These are phyloP conservation scores for Hipparchia sbordonii DNA, from an alignment of 2,888 invertebrate genomes.

Conservation along the genomic window DNA sequence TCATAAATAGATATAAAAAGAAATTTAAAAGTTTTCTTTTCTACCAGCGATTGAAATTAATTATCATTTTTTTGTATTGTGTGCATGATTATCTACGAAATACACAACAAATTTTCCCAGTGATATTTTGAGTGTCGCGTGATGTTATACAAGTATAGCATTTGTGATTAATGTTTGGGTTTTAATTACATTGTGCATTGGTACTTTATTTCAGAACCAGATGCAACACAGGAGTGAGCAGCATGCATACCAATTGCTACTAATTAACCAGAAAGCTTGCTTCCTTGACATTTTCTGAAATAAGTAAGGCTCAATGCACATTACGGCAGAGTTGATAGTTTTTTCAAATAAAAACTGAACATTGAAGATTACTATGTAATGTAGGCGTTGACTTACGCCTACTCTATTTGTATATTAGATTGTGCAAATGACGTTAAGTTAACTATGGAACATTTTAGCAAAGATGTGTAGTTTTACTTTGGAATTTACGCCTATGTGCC, in stretches of 20 bases:
- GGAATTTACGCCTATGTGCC: background rate
- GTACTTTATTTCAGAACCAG: constrained; percentile 39
- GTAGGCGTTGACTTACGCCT: background rate
- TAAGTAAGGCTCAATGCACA: background rate
- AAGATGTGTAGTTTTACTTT: background rate
- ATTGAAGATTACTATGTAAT: too few relatives aligned
- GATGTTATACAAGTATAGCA: too few relatives aligned
- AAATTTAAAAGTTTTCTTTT: too few relatives aligned
- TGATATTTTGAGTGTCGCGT: too few relatives aligned
- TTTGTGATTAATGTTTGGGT: constrained; percentile 30
- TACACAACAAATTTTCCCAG: too few relatives aligned
- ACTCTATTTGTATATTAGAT: background rate
- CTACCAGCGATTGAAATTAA: too few relatives aligned
- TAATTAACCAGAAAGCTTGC: constrained; percentile 20
- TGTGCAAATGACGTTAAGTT: background rate
- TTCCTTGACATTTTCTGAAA: constrained; percentile 9
- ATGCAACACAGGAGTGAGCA: constrained; percentile 41
- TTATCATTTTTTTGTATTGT: too few relatives aligned
- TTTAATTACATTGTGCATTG: constrained; percentile 13
- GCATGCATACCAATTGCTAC: constrained; percentile 32
- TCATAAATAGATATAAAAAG: too few relatives aligned
- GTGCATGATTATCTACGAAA: too few relatives aligned
- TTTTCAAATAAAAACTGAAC: too few relatives aligned
- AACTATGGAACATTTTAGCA: background rate
- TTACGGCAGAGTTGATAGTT: background rate